Conservation (phyloP, 2,113 vertebrate species). For the Cavia aperea region DNA sequence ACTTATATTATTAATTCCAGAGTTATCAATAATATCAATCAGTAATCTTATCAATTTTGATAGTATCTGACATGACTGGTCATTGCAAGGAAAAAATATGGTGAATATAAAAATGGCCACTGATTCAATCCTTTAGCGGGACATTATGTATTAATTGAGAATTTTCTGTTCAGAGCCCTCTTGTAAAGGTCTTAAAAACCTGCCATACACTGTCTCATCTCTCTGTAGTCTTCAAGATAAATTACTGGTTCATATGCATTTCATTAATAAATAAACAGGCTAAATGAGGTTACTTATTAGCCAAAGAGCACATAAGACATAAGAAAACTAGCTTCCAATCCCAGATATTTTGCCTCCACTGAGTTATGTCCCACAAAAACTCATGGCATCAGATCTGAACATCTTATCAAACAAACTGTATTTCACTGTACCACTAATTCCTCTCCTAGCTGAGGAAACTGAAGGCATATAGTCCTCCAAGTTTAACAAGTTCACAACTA, state of each 20-base stretch:
- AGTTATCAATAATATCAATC: background rate
- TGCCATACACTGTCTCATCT: background rate
- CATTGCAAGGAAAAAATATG: background rate
- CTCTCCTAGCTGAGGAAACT: background rate
- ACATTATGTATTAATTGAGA: background rate
- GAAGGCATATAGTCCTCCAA: background rate
- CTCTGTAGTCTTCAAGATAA: background rate
- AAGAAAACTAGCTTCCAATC: background rate
- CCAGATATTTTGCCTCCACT: background rate
- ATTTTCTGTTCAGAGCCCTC: background rate
- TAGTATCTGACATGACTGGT: background rate
- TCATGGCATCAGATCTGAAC: background rate
- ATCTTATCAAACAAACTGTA: background rate
- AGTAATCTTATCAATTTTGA: background rate
- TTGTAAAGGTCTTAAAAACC: background rate
- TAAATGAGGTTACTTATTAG: background rate
- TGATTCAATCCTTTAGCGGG: background rate
- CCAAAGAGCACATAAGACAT: background rate
- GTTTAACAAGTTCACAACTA: background rate
- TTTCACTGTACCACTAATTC: background rate
- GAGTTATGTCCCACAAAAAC: background rate
- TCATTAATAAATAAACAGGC: background rate
- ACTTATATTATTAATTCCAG: background rate
- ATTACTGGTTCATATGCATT: background rate
- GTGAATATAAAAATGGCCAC: background rate